These are phyloP conservation scores for Sepiola atlantica DNA, from an alignment of 2,888 invertebrate species.

Conservation along the genomic window DNA sequence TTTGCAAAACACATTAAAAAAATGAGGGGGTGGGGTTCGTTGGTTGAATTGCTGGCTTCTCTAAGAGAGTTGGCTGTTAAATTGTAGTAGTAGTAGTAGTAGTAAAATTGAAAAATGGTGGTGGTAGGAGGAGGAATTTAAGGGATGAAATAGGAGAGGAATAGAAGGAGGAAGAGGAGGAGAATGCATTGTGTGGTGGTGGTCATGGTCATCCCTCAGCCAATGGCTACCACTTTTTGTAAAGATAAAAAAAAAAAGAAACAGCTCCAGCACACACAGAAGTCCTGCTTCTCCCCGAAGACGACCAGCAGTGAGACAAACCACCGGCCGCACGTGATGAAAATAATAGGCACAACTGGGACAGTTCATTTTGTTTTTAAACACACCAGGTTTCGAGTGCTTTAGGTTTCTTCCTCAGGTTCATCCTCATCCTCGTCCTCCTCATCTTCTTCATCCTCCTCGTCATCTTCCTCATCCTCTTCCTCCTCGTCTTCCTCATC, in stretches of 20 bases:
- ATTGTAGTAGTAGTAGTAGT: neutral
- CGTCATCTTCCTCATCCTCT: constrained; percentile 34
- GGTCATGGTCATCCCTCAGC: neutral
- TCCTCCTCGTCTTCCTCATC: constrained; percentile 37
- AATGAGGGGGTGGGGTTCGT: neutral
- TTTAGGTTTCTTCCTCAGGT: constrained; percentile 40
- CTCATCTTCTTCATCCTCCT: constrained; percentile 36
- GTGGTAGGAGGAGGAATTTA: neutral
- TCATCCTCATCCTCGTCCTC: constrained; percentile 40
- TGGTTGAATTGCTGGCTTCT: neutral
- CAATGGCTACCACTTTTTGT: constrained; percentile 3
- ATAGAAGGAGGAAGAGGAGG: neutral
- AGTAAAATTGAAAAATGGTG: neutral
- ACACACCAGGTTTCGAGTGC: neutral
- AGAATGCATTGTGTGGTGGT: neutral
- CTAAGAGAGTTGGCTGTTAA: constrained; percentile 24
- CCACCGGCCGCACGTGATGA: constrained; percentile 2
- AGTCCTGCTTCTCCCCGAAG: constrained; percentile 39
- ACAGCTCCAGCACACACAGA: constrained; percentile 43
- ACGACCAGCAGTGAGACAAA: neutral
- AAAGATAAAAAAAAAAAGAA: too few species aligned
- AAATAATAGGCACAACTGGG: constrained; percentile 42
- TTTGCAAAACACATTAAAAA: constrained; percentile 5
- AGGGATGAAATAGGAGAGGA: neutral
- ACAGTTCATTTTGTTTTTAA: constrained; percentile 35